phyloP scores from a whole-genome alignment of 2,797 vertebrate genomes.

The Chiloscyllium punctatum region DNA sequence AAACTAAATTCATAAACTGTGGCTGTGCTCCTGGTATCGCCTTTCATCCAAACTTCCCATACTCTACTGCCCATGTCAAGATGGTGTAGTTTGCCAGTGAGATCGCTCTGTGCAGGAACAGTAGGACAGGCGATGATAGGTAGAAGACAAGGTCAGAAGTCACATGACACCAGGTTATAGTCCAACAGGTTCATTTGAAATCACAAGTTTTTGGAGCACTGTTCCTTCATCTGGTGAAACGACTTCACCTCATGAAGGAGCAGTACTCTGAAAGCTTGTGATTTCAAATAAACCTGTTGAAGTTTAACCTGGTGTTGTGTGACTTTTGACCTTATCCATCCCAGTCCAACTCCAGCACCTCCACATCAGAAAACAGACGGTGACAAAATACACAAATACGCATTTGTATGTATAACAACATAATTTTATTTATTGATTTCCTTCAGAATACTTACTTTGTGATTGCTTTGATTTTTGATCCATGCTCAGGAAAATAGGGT shows the following conservation, averaged over 20 bases:
- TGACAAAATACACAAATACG: background rate
- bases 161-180: too few relatives aligned
- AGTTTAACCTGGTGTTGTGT: too few relatives aligned
- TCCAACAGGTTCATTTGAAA: too few relatives aligned
- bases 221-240: too few relatives aligned
- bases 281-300: too few relatives aligned
- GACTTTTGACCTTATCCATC: too few relatives aligned
- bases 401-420: background rate
- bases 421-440: background rate
- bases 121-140: background rate
- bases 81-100: background rate
- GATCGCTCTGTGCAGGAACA: background rate
- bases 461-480: background rate
- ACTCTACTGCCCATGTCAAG: background rate
- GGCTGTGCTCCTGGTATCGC: background rate
- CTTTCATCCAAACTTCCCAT: background rate
- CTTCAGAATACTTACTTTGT: background rate
- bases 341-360: too few relatives aligned
- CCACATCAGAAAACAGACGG: too few relatives aligned
- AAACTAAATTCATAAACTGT: background rate
- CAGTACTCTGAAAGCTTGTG: too few relatives aligned
- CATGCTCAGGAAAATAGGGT: background rate
- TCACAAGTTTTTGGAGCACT: too few relatives aligned
- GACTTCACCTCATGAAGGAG: too few relatives aligned
- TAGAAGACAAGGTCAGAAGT: too few relatives aligned